Evolutionary conservation across 2,797 vertebrate genomes (phyloP).

Genomic region (Sphenopsis melanotis): DNA sequence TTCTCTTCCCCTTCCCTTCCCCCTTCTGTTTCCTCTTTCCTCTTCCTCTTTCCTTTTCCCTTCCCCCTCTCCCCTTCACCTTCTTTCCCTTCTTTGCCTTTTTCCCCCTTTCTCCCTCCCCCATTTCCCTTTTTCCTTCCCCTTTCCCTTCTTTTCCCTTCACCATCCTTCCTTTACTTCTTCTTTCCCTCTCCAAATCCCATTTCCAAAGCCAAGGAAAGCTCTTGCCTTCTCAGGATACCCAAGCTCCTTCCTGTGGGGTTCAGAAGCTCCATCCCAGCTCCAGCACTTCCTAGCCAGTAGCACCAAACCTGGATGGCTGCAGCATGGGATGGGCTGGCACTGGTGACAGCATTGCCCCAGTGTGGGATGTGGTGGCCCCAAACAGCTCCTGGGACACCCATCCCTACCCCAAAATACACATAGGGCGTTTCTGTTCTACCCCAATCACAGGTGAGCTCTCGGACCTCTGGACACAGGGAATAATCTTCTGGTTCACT

Average conservation of each 20-base stretch:
- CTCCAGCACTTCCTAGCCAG: not conserved
- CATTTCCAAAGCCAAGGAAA: not conserved
- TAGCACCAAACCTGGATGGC: not conserved
- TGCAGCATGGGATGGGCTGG: not conserved
- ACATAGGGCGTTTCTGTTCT: not conserved
- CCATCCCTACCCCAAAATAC: not conserved
- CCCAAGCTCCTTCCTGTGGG: not conserved
- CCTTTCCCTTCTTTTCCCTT: not conserved
- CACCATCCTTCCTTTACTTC: not conserved
- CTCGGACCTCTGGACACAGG: not conserved
- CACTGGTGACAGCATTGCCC: not conserved
- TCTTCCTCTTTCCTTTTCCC: too few species aligned
- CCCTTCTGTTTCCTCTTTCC: not conserved
- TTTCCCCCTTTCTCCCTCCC: fast-evolving
- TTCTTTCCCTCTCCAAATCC: not conserved
- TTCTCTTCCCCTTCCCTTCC: too few species aligned
- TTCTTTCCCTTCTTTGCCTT: not conserved
- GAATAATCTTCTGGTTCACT: not conserved
- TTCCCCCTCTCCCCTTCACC: not conserved
- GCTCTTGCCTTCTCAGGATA: not conserved
- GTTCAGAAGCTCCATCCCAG: not conserved
- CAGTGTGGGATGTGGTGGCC: not conserved
- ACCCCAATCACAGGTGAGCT: fast-evolving
- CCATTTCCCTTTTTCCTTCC: not conserved
- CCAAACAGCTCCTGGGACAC: not conserved